Evolutionary conservation across 2,888 invertebrate genomes (phyloP), one percentile per base, ranked within the genome.

Genomic region (Nephrotoma flavescens): DNA sequence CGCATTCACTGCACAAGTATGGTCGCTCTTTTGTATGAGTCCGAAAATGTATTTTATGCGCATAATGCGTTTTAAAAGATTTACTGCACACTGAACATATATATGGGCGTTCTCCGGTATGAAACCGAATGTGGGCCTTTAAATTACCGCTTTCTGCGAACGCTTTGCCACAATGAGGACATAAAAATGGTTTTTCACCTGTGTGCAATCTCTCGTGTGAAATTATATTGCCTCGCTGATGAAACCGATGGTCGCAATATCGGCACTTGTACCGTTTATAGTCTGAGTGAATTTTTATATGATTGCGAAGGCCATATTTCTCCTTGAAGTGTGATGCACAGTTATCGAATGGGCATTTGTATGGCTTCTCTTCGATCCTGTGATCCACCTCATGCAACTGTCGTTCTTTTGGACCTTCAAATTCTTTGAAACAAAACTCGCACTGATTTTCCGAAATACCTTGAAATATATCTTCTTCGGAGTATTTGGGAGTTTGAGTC

Each of bases 61-160:
- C 87, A 44, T 88, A 88, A 83, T 87, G 88, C 41, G 88, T 88
- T 11, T 86, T 86, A 57, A 86, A 86, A 15, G 44, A 85, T 31
- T 85, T 31, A 31, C 42, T 31, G 5, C 88, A 88, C 15, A 86
- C 86, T 0, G 85, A 41, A 41, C 88, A 88, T 2, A 86, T 19
- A 83, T 87, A 88, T 4, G 88, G 88, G n/a, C 87, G 86, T 85
- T 88, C 88, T 19, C 87, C 88, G 6, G 88, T 88, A 86, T 88
- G 88, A 86, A 87, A 87, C 12, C 88, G 71, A 11, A 88, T 88
- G 52, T 88, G 88, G 2, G 87, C 86, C 57, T 87, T 88, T 41
- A 88, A 45, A 83, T 87, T 88, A 2, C 88, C 88, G 86, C 87
- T 88, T 84, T 88, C 88, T 9, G 87, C 87, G 57, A 88, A 88